Base-by-base conservation (phyloP, 1,140 invertebrate genomes). In the Ceratitis capitata region DNA sequence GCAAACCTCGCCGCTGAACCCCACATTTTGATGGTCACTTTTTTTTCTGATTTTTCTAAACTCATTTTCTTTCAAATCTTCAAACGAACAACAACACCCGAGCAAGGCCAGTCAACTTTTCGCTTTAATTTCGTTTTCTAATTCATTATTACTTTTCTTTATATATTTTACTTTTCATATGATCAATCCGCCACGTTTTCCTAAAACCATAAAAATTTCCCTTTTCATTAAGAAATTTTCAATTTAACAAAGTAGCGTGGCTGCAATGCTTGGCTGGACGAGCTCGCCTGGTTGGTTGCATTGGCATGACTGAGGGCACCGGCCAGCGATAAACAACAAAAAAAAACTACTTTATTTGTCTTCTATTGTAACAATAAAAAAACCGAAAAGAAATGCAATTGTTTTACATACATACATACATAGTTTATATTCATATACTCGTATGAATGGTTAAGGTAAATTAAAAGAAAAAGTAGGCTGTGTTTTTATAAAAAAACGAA, bases 191-290 rank as follows among this genome's bases (percentile, higher is more conserved):
- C 3, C 61, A 39, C 32, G 26, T 69, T 69, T 69, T 69, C 61
- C 7, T 19, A 69, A 19, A 69, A 35, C 32, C 29, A 69, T 69
- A 39, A 69, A 69, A 69, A 35, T 69, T 69, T 69, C 61, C 61
- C 61, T 69, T 69, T 69, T 69, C 61, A 69, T 69, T 69, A 69
- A 35, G 32, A 69, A 69, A 69, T 69, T 29, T 69, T n/a, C 61
- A 69, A 29, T 69, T 35, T 16, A 16, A 56, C 51, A 56, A n/a
- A 6, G 32, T 69, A 69, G 61, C 61, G 61, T 69, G 61, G 61
- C 61, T 14, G 61, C 39, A 69, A 69, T 35, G 61, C 61, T 69
- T 69, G 29, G 61, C 16, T 69, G 61, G 14, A 3, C 9, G 39
- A 32, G 61, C 61, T 35, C n/a, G n/a, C n/a, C n/a, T 69, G 16